Evolutionary conservation across 2,888 invertebrate genomes (phyloP), one percentile per base, ranked within the genome.

Genomic region (Falcaria lacertinaria): DNA sequence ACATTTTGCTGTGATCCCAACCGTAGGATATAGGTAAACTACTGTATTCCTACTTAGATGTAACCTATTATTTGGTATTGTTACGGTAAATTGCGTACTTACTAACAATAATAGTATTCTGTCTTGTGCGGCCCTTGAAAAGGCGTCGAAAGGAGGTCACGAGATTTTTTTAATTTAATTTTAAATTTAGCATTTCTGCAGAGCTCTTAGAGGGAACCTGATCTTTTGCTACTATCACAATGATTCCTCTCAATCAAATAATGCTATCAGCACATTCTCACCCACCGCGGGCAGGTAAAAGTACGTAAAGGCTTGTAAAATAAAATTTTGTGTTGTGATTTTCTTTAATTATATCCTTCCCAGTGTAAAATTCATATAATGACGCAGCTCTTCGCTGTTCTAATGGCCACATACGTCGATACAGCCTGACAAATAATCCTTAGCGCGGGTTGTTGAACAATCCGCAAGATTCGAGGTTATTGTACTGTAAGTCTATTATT

Each of bases 31-130:
- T 3, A 37, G 14, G 14, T 22, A 22, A 14, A 25, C 5, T n/a
- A n/a, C 22, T 37, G 4, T 15, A 15, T 37, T 37, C 44, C 34
- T 39, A 44, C 43, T 45, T 46, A 52, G 44, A 45, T 35, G 43
- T 34, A 40, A 28, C 43, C 47, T 16, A 35, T 39, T 42, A 22
- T 37, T 49, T 33, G 40, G 40, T 40, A 46, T 42, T 42, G 47
- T 45, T 41, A 47, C 44, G 41, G 43, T 47, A 44, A 50, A 45
- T 43, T 47, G 43, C 44, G 45, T 44, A 41, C 41, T 37, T 42
- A 39, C 37, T 44, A 44, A n/a, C n/a, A n/a, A n/a, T n/a, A n/a
- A n/a, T n/a, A 33, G 37, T 41, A 47, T 47, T 50, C 47, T 47
- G 44, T 47, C 49, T 43, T 13, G 33, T n/a, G 17, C 39, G 47